These are phyloP conservation scores for Epicampocera succincta DNA, from an alignment of 2,888 invertebrate species.

Conservation along the genomic window DNA sequence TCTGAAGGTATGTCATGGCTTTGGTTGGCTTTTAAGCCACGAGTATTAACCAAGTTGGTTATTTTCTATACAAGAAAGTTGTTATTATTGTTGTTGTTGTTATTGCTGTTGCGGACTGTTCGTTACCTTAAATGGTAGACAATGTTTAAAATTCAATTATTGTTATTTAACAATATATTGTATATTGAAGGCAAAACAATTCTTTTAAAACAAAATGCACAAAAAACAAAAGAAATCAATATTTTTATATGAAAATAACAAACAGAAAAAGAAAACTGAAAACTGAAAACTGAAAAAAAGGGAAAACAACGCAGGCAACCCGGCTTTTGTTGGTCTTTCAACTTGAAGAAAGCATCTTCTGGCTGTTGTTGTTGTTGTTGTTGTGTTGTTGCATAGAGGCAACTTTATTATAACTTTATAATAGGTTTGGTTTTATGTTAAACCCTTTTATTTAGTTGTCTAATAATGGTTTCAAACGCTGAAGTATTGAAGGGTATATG, in stretches of 20 bases:
- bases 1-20: slow-evolving; percentile 38
- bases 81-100: slow-evolving; percentile 6
- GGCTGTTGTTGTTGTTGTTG: background rate
- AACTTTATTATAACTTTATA: slow-evolving; percentile 68
- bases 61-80: slow-evolving; percentile 31
- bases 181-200: slow-evolving; percentile 40
- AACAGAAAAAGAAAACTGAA: too few relatives aligned
- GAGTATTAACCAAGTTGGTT: slow-evolving; percentile 5
- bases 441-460: slow-evolving; percentile 65
- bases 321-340: background rate
- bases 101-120: slow-evolving; percentile 28
- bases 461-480: slow-evolving; percentile 11
- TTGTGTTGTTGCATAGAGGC: slow-evolving; percentile 27
- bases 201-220: background rate
- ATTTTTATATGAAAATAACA: slow-evolving; percentile 50
- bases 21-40: slow-evolving; percentile 1
- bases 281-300: slow-evolving; percentile 38
- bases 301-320: slow-evolving; percentile 16
- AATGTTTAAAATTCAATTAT: slow-evolving; percentile 70
- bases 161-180: slow-evolving; percentile 64
- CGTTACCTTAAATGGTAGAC: slow-evolving; percentile 61
- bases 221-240: slow-evolving; percentile 13
- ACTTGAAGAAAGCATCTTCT: slow-evolving; percentile 31
- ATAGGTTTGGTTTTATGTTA: slow-evolving; percentile 38
- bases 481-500: slow-evolving; percentile 3